Conservation (phyloP, 2,888 invertebrate genomes). For the Athrips mouffetella region DNA sequence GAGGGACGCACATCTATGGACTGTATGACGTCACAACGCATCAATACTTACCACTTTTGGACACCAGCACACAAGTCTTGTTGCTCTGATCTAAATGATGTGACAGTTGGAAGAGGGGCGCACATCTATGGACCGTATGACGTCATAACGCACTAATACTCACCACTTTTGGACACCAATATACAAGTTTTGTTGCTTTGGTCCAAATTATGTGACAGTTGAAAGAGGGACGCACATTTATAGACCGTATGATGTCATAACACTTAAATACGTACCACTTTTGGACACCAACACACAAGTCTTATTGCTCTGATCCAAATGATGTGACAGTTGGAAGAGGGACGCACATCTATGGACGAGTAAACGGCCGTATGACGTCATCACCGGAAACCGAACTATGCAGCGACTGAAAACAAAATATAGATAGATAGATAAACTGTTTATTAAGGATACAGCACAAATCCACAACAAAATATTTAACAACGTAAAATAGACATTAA, state of each 20-base stretch:
- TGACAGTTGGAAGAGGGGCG: too few relatives aligned
- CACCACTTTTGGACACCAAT: constrained; percentile 89
- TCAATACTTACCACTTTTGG: too few relatives aligned
- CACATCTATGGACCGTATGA: too few relatives aligned
- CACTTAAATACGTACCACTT: constrained; percentile 77
- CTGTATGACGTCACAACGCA: too few relatives aligned
- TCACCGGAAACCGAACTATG: constrained; percentile 91
- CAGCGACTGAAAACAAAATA: constrained; percentile 75
- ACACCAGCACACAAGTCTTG: too few relatives aligned
- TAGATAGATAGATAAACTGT: neutral
- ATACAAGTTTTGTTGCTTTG: constrained; percentile 88
- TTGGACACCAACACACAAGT: constrained; percentile 91
- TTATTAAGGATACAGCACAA: too few relatives aligned
- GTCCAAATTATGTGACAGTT: constrained; percentile 96
- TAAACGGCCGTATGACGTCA: constrained; percentile 98
- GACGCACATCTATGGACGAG: constrained; percentile 95
- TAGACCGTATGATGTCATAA: constrained; percentile 98
- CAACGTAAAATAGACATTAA: too few relatives aligned
- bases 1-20: too few relatives aligned
- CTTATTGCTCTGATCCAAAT: constrained; percentile 90
- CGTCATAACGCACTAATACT: too few relatives aligned
- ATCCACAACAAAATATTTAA: too few relatives aligned
- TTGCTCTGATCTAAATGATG: too few relatives aligned
- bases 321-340: constrained; percentile 96
- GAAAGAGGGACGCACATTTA: constrained; percentile 94